Base-by-base conservation (phyloP, 2,113 vertebrate genomes). In the Agelaius tricolor region DNA sequence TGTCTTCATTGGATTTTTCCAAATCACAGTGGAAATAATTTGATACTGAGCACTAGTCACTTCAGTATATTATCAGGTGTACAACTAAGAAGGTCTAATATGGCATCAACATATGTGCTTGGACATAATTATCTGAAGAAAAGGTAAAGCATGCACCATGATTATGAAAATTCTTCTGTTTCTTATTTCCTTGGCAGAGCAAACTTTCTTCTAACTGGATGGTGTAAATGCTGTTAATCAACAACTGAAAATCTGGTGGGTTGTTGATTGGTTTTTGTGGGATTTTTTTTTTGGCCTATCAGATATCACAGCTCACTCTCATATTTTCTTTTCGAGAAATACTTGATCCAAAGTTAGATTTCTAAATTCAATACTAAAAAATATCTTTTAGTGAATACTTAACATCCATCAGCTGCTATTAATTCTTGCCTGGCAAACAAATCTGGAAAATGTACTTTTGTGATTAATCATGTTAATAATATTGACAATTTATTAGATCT, bases 11-110 rank as follows among this genome's bases (percentile, higher is more conserved):
- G 21, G 3, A 39, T 22, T 30, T 59, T 89, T 84, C 75, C 0
- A 0, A 47, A 44, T 39, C 11, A 14, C 4, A 31, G 2, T 33
- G 16, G 23, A 35, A 91, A 63, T 39, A 71, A 39, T 72, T 89
- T 84, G 17, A 26, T 73, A 44, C 1, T 0, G 0, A 37, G 33
- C 13, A 51, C 5, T 61, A 13, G 33, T 26, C 7, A 1, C 33
- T 41, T 63, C n/a, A 74, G 7, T 66, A 13, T 31, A 11, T 24
- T 54, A 57, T 4, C 51, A 82, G 4, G 6, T 27, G 10, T 30
- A 27, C 33, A 74, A 14, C 3, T 59, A 91, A 65, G n/a, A 65
- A 31, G 30, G 57, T 35, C 59, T 52, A 35, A 4, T 35, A 43
- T 7, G 18, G 5, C 8, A 59, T 31, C 35, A 73, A 39, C 18